A percentile compares a stretch with the other conserved stretches of the same genome.
Evolutionary conservation across 2,888 invertebrate genomes (phyloP).

Genomic region (Tipula vernalis): DNA sequence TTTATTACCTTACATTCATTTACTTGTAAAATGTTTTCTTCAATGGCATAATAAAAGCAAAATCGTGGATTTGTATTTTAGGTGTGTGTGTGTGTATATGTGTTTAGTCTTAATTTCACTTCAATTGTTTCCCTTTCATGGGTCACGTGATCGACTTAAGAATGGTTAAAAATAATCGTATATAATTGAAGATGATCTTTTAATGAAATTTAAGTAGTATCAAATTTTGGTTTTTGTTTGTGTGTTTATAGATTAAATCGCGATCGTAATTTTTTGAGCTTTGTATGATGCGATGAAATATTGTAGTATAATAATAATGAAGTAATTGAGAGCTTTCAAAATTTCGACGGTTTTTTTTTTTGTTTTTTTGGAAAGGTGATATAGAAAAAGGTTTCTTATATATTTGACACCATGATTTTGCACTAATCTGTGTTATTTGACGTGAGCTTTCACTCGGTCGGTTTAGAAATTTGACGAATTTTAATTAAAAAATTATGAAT

Average conservation of each 20-base stretch:
- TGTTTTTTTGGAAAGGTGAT: background rate
- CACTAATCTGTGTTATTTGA: background rate
- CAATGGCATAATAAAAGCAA: conserved; percentile 4
- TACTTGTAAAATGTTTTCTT: background rate
- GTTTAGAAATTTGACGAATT: background rate
- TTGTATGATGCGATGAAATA: background rate
- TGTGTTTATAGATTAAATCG: background rate
- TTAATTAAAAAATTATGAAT: background rate
- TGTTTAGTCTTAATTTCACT: background rate
- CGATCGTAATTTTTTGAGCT: background rate
- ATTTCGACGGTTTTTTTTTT: background rate
- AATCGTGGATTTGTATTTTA: background rate
- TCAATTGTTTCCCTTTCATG: conserved; percentile 4
- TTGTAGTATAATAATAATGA: background rate
- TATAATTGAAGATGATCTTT: background rate
- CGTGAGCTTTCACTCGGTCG: background rate
- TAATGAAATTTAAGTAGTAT: background rate
- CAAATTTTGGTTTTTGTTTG: background rate
- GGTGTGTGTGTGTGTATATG: background rate
- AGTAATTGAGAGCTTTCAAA: background rate
- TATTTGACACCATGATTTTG: background rate
- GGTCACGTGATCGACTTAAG: background rate
- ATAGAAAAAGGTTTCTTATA: background rate
- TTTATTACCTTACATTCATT: background rate
- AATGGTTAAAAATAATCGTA: background rate